These are phyloP conservation scores for Grus americana DNA, from an alignment of 2,113 vertebrate species.

Conservation along the genomic window DNA sequence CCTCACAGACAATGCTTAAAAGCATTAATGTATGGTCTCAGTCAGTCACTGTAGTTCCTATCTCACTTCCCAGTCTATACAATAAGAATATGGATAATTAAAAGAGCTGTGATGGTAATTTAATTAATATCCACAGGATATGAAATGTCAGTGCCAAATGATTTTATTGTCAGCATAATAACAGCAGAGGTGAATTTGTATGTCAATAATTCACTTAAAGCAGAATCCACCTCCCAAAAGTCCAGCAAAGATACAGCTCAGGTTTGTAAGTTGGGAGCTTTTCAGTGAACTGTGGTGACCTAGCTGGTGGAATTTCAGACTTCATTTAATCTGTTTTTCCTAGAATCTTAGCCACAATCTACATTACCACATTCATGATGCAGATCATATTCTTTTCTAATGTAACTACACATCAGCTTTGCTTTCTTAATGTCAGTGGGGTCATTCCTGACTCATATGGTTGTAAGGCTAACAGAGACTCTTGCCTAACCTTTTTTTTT, in stretches of 20 bases:
- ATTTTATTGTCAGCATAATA: neutral
- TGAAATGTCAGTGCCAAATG: neutral
- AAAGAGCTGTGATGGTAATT: neutral
- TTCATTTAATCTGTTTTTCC: neutral
- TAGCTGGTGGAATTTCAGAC: neutral
- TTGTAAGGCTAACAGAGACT: neutral
- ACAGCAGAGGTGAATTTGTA: neutral
- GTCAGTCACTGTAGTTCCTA: neutral
- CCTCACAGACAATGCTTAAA: neutral
- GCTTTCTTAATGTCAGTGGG: neutral
- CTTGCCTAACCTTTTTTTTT: neutral
- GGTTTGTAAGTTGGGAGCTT: neutral
- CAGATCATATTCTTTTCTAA: neutral
- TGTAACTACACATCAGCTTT: neutral
- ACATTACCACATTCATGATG: neutral
- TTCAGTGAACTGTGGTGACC: neutral
- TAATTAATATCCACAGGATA: neutral
- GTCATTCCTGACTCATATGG: neutral
- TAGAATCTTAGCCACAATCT: neutral
- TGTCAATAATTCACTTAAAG: neutral
- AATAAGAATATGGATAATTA: neutral
- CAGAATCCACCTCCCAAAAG: neutral
- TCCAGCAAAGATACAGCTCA: neutral
- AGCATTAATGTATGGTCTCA: neutral
- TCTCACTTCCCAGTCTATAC: neutral